Evolutionary conservation across 2,113 vertebrate species (phyloP).

Genomic region (Uria aalge): DNA sequence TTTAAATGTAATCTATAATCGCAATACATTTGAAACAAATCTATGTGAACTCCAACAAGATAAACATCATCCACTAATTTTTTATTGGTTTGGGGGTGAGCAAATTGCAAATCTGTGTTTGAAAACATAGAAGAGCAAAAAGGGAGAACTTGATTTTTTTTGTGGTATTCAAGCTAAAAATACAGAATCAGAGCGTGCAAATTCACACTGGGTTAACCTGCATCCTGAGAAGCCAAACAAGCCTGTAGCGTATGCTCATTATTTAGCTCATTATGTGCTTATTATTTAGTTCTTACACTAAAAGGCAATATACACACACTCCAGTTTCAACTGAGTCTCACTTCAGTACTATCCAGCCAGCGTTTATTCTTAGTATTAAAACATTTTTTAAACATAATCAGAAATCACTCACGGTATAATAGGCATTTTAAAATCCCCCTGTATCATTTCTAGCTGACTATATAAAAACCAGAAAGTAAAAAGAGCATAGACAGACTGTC

Average conservation of each 20-base stretch:
- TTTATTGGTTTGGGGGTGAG: background rate
- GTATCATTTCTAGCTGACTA: background rate
- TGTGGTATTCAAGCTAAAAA: background rate
- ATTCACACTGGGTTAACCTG: background rate
- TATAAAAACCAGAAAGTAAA: background rate
- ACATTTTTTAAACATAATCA: background rate
- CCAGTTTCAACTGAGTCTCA: background rate
- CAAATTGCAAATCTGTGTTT: background rate
- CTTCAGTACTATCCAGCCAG: background rate
- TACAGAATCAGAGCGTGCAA: background rate
- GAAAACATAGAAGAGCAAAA: background rate
- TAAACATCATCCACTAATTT: background rate
- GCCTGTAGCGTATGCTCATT: background rate
- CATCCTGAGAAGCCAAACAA: background rate
- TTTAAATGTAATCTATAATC: background rate
- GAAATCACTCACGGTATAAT: background rate
- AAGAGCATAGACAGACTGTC: background rate
- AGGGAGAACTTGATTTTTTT: background rate
- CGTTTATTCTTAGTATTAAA: background rate
- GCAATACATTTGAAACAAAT: background rate
- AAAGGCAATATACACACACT: background rate
- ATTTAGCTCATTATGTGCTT: background rate
- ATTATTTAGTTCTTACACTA: background rate
- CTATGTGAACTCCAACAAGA: background rate
- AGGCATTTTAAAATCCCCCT: background rate